Conservation (phyloP, 2,888 invertebrate genomes). For the Uropetala carovei region DNA sequence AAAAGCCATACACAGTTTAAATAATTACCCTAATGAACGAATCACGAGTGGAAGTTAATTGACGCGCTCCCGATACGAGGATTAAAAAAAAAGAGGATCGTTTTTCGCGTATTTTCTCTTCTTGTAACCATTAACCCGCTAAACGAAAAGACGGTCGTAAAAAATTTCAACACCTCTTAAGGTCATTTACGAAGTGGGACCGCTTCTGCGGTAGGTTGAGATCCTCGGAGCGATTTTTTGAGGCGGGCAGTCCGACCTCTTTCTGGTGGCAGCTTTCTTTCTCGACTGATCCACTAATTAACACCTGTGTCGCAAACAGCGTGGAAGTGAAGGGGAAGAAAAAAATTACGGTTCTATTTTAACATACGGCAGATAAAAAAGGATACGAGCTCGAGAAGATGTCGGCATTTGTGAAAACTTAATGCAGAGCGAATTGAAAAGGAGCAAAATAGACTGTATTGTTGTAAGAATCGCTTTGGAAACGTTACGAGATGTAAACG, state of each 20-base stretch:
- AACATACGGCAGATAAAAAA: not conserved
- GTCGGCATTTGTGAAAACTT: not conserved
- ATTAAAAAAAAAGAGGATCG: too few relatives aligned
- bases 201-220: constrained; percentile 31
- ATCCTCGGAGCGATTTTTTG: not conserved
- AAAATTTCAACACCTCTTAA: constrained; percentile 36
- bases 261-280: constrained; percentile 31
- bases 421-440: not conserved
- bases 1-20: too few relatives aligned
- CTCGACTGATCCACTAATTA: constrained; percentile 2
- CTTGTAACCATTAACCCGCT: constrained; percentile 15
- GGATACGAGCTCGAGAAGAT: not conserved
- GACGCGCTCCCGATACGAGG: too few relatives aligned
- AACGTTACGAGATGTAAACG: too few relatives aligned
- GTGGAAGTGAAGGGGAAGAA: constrained; percentile 28
- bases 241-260: constrained; percentile 45
- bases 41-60: too few relatives aligned
- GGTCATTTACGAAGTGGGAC: constrained; percentile 14
- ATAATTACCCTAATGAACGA: too few relatives aligned
- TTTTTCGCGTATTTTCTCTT: not conserved
- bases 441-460: not conserved
- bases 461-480: not conserved
- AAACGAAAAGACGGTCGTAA: constrained; percentile 13
- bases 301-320: constrained; percentile 23
- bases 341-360: not conserved